Evolutionary conservation across 2,888 invertebrate species (phyloP).

Genomic region (Acanthoscelides obtectus): DNA sequence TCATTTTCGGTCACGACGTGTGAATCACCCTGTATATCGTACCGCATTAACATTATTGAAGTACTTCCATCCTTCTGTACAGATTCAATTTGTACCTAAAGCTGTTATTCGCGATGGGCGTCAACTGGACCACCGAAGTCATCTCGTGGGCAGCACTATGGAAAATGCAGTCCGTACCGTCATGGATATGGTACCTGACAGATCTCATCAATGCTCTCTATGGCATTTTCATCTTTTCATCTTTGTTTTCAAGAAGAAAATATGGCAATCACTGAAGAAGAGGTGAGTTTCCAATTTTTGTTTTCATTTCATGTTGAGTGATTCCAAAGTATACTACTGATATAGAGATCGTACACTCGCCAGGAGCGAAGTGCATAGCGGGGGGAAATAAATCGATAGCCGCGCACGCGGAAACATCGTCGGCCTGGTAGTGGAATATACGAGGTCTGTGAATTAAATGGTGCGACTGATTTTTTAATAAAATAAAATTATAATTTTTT

Average conservation of each 20-base stretch:
- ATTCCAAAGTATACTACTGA: neutral
- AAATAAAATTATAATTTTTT: too few species aligned
- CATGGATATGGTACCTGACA: slow-evolving; percentile 56
- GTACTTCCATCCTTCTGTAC: slow-evolving; percentile 16
- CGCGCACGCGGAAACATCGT: too few species aligned
- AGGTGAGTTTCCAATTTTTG: slow-evolving; percentile 43
- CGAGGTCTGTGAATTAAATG: too few species aligned
- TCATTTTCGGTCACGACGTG: too few species aligned
- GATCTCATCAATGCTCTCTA: slow-evolving; percentile 66
- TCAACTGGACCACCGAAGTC: slow-evolving; percentile 78
- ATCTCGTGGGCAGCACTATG: slow-evolving; percentile 60
- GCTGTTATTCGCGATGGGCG: slow-evolving; percentile 79
- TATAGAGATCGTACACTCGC: too few species aligned
- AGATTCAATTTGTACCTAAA: slow-evolving; percentile 78
- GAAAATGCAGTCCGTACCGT: slow-evolving; percentile 26
- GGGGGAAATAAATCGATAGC: too few species aligned
- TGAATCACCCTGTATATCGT: too few species aligned
- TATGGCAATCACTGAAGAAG: slow-evolving; percentile 57
- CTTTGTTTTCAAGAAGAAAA: slow-evolving; percentile 68
- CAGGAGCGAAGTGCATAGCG: too few species aligned
- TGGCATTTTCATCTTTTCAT: slow-evolving; percentile 67
- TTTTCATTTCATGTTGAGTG: neutral
- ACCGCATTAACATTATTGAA: slow-evolving; percentile 4
- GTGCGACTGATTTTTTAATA: too few species aligned
- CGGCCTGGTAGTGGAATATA: too few species aligned